These are phyloP conservation scores for Cryptoprocta ferox DNA, from an alignment of 2,797 vertebrate genomes.

Conservation along the genomic window DNA sequence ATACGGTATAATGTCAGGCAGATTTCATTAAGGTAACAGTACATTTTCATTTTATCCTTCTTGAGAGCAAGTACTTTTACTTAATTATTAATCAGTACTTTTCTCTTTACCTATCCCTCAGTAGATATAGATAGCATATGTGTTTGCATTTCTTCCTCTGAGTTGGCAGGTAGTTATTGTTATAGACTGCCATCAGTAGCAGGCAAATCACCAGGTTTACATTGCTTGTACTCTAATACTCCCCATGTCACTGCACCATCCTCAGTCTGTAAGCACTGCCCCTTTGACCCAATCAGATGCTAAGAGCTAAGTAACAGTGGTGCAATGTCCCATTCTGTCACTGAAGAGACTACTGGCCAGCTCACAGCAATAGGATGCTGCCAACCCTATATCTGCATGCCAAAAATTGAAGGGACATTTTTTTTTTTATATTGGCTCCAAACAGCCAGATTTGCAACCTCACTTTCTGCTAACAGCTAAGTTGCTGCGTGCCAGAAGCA, in stretches of 20 bases:
- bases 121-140: neutral
- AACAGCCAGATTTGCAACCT: neutral
- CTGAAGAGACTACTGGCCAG: neutral
- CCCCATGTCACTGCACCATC: neutral
- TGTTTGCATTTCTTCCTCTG: neutral
- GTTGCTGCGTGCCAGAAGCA: neutral
- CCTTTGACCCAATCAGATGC: neutral
- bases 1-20: neutral
- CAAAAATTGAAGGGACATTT: neutral
- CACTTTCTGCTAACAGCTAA: neutral
- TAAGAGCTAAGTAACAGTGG: neutral
- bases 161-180: neutral
- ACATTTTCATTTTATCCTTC: conserved; percentile 21
- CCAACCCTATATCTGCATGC: neutral
- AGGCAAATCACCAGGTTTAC: neutral
- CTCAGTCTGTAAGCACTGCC: neutral
- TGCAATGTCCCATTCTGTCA: neutral
- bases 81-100: conserved; percentile 19
- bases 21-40: conserved; percentile 3
- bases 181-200: neutral
- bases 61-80: neutral
- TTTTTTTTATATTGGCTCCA: neutral
- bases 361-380: neutral
- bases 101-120: conserved; percentile 1
- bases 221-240: neutral